phyloP scores from a whole-genome alignment of 2,888 invertebrate species.

The Cerastis leucographa region DNA sequence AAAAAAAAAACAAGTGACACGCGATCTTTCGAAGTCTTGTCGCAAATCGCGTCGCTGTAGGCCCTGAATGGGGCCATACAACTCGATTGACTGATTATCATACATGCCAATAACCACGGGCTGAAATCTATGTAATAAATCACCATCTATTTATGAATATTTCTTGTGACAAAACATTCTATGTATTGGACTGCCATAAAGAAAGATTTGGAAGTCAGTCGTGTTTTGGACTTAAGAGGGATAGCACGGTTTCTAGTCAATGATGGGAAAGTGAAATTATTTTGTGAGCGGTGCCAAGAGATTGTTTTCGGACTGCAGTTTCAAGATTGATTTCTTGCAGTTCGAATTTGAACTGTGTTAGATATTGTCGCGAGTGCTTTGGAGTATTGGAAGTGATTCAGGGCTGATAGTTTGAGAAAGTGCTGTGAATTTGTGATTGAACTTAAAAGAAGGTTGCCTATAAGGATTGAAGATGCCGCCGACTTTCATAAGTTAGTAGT shows the following conservation, averaged over 20 bases:
- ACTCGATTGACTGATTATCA: slow-evolving; percentile 35
- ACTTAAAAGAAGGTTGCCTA: not conserved
- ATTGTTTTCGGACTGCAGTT: slow-evolving; percentile 11
- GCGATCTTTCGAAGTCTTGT: not conserved
- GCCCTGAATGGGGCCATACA: not conserved
- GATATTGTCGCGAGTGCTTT: not conserved
- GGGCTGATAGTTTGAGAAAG: not conserved
- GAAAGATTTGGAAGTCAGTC: slow-evolving; percentile 30
- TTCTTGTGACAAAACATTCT: slow-evolving; percentile 47
- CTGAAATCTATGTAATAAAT: slow-evolving; percentile 20
- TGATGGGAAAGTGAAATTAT: slow-evolving; percentile 31
- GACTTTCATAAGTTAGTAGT: slow-evolving; percentile 44
- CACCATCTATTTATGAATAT: slow-evolving; percentile 11
- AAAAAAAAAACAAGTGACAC: not conserved
- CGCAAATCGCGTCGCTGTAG: not conserved
- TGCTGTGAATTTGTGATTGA: not conserved
- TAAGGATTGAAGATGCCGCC: slow-evolving; percentile 35
- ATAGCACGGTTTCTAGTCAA: not conserved
- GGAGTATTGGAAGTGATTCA: not conserved
- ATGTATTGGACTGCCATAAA: slow-evolving; percentile 27
- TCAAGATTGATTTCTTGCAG: not conserved
- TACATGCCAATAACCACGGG: slow-evolving; percentile 33
- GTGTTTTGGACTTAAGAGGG: not conserved
- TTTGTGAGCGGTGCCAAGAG: slow-evolving; percentile 28
- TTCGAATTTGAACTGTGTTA: slow-evolving; percentile 3